Percentiles rank a stretch among this genome's conserved stretches.
These are phyloP conservation scores for Melinaea marsaeus DNA, from an alignment of 2,888 invertebrate genomes.

Conservation along the genomic window DNA sequence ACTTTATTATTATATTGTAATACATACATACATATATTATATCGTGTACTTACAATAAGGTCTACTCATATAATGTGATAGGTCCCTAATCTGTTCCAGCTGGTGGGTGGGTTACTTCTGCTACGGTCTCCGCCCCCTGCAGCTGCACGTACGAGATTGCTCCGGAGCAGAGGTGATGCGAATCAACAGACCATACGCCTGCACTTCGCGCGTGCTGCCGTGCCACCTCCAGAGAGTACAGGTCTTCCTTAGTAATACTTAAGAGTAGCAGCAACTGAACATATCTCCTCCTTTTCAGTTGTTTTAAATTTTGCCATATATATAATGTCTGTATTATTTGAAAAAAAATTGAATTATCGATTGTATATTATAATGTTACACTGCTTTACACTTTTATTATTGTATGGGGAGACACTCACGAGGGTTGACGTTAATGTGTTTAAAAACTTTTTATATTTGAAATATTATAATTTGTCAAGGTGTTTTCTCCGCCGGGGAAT, in stretches of 20 bases:
- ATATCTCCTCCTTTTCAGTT: too few species aligned
- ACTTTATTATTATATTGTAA: too few species aligned
- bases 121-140: constrained; percentile 60
- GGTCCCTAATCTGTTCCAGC: constrained; percentile 35
- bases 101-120: constrained; percentile 69
- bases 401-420: too few species aligned
- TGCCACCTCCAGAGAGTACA: constrained; percentile 87
- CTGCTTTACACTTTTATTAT: too few species aligned
- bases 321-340: too few species aligned
- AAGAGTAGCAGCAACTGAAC: too few species aligned
- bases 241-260: constrained; percentile 18
- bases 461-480: constrained; percentile 41
- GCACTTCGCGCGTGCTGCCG: constrained; percentile 87
- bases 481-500: constrained; percentile 83
- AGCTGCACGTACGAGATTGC: constrained; percentile 51
- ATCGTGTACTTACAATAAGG: too few species aligned
- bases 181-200: constrained; percentile 86
- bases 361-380: too few species aligned
- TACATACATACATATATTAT: too few species aligned
- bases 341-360: too few species aligned
- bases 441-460: constrained; percentile 12
- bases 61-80: neutral
- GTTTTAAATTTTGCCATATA: too few species aligned
- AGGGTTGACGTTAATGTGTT: too few species aligned
- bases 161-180: constrained; percentile 81